These are phyloP conservation scores for Triplophysa bombifrons DNA, from an alignment of 2,797 vertebrate genomes.

Conservation along the genomic window DNA sequence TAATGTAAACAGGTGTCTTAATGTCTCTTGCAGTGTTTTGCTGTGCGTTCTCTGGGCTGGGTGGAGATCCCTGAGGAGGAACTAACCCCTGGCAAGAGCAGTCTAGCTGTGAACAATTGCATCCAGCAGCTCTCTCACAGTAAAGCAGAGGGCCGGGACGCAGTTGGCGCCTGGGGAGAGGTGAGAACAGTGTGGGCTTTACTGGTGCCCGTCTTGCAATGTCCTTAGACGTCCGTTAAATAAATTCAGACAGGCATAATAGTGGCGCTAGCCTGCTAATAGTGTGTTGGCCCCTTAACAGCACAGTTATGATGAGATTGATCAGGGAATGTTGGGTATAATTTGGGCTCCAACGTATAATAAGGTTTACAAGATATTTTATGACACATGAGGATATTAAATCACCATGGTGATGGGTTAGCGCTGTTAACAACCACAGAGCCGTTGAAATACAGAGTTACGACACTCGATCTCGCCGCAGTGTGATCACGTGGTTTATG, in stretches of 20 bases:
- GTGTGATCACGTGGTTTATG: too few relatives aligned
- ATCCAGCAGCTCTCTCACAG: slow-evolving; percentile 94
- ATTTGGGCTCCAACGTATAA: background rate
- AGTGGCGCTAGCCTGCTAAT: background rate
- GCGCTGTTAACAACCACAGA: too few relatives aligned
- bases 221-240: background rate
- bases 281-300: background rate
- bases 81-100: slow-evolving; percentile 91
- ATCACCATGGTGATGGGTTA: background rate
- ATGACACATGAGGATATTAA: background rate
- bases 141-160: slow-evolving; percentile 74
- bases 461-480: too few relatives aligned
- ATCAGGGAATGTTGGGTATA: background rate
- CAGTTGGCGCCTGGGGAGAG: slow-evolving; percentile 80
- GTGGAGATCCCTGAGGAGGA: slow-evolving; percentile 95
- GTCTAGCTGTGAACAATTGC: slow-evolving; percentile 91
- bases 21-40: slow-evolving; percentile 81
- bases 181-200: slow-evolving; percentile 67
- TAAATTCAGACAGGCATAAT: background rate
- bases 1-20: background rate
- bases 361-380: background rate
- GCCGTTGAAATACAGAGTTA: too few relatives aligned
- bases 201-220: background rate
- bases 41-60: slow-evolving; percentile 93
- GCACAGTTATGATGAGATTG: background rate